These are phyloP conservation scores for Cyclophora albipunctata DNA, from an alignment of 2,888 invertebrate genomes.

Conservation along the genomic window DNA sequence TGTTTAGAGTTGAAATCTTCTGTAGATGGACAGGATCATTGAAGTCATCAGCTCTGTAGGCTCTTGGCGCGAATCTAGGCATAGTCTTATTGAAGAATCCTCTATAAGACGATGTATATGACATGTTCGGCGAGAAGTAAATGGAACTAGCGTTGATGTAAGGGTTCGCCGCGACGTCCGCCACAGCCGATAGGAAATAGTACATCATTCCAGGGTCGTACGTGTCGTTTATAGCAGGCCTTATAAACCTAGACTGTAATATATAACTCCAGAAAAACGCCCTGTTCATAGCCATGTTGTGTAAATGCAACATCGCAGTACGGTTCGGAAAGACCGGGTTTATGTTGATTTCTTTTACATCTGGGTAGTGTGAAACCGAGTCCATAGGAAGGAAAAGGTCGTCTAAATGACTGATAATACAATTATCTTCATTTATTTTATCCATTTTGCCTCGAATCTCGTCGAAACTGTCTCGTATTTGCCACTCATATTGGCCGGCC, in stretches of 20 bases:
- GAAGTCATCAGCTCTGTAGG: constrained; percentile 93
- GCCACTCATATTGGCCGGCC: constrained; percentile 94
- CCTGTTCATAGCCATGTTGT: constrained; percentile 96
- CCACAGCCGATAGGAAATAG: constrained; percentile 94
- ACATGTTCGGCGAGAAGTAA: constrained; percentile 95
- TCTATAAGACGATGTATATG: constrained; percentile 94
- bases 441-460: constrained; percentile 89
- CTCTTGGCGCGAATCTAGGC: constrained; percentile 94
- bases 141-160: constrained; percentile 94
- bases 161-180: constrained; percentile 95
- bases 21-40: constrained; percentile 96
- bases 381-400: constrained; percentile 90
- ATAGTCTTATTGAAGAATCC: constrained; percentile 98
- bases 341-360: constrained; percentile 94
- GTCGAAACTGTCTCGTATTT: constrained; percentile 91
- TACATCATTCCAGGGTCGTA: constrained; percentile 99
- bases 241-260: constrained; percentile 90
- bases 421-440: constrained; percentile 89
- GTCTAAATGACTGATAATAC: constrained; percentile 88
- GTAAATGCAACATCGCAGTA: constrained; percentile 92
- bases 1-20: constrained; percentile 95
- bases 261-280: constrained; percentile 98
- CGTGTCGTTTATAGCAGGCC: constrained; percentile 92
- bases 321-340: constrained; percentile 96
- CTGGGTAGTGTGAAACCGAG: constrained; percentile 92